A percentile compares a stretch with the other conserved stretches of the same genome.
phyloP scores from a whole-genome alignment of 2,888 invertebrate genomes.

The Tetranychus truncatus region DNA sequence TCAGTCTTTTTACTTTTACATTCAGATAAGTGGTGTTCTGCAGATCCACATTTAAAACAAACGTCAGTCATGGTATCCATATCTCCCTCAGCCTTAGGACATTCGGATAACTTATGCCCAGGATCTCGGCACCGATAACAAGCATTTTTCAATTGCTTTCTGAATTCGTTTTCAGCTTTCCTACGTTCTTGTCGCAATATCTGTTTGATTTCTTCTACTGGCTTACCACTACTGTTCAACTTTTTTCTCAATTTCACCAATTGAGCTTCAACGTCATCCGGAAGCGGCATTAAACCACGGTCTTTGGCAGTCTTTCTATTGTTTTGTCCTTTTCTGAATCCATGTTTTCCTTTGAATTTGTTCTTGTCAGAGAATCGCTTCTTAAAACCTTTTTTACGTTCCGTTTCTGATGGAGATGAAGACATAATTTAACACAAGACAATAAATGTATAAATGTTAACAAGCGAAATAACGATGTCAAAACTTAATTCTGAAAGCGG shows the following conservation, averaged over 20 bases:
- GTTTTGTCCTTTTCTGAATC: not conserved
- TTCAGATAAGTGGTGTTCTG: constrained; percentile 30
- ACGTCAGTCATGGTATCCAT: constrained; percentile 21
- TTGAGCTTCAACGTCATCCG: constrained; percentile 25
- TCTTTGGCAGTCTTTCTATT: not conserved
- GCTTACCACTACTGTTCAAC: constrained; percentile 21
- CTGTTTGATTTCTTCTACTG: constrained; percentile 22
- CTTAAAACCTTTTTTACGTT: no score
- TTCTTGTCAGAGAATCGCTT: no score
- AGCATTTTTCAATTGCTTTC: constrained; percentile 16
- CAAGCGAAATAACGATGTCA: no score
- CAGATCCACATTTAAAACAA: constrained; percentile 26
- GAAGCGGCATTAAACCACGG: not conserved
- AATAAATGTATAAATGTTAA: no score
- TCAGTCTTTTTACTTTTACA: constrained; percentile 18
- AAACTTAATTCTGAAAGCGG: no score
- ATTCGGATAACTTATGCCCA: constrained; percentile 38
- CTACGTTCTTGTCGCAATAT: constrained; percentile 24
- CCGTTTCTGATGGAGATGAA: no score
- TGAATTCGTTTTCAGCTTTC: constrained; percentile 22
- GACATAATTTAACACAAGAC: no score
- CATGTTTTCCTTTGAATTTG: no score
- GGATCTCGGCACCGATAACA: constrained; percentile 26
- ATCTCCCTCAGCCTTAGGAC: constrained; percentile 52
- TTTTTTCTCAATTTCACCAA: constrained; percentile 23